Evolutionary conservation across 2,797 vertebrate genomes (phyloP).

Genomic region (Galaxias olidus): DNA sequence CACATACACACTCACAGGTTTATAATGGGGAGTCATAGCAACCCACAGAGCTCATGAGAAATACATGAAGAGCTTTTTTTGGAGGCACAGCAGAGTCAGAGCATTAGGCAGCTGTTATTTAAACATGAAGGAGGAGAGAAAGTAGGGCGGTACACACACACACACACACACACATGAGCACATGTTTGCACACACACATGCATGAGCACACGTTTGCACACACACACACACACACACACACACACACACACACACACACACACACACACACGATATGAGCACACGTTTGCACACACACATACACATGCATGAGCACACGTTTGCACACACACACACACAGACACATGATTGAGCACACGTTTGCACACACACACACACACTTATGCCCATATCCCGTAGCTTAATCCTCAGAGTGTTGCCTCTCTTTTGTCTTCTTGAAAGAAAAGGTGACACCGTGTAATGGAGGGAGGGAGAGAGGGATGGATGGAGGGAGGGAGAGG

Average conservation of each 20-base stretch:
- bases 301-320: not conserved
- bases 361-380: too few species aligned
- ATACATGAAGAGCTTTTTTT: not conserved
- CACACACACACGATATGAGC: not conserved
- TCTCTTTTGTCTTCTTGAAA: too few species aligned
- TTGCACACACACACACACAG: not conserved
- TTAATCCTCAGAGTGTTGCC: too few species aligned
- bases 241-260: constrained; percentile 1
- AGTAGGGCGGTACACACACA: not conserved
- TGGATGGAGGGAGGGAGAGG: too few species aligned
- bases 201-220: not conserved
- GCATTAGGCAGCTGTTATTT: not conserved
- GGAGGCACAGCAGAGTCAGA: not conserved
- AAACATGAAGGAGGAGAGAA: not conserved
- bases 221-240: not conserved
- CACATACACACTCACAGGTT: not conserved
- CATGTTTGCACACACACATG: not conserved
- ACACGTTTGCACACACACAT: not conserved
- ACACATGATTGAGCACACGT: not conserved
- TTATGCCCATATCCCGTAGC: too few species aligned
- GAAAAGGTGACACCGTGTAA: too few species aligned
- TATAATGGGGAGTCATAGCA: not conserved
- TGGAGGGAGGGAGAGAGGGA: too few species aligned
- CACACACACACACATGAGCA: not conserved
- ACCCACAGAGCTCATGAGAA: not conserved